phyloP scores from a whole-genome alignment of 2,113 vertebrate genomes.

The Cathartes aura region DNA sequence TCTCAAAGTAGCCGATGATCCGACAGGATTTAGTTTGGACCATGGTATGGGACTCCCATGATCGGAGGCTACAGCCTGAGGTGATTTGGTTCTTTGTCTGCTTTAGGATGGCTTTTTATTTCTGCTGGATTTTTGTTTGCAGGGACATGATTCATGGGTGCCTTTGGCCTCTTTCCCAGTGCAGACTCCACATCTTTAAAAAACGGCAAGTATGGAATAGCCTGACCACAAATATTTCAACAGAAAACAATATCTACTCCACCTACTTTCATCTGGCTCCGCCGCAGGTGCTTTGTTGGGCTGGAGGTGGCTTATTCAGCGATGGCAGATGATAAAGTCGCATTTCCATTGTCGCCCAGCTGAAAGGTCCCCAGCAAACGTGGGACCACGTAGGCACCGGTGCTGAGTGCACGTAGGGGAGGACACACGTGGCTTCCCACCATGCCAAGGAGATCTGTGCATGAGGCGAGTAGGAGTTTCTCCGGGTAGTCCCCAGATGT shows the following conservation, averaged over 20 bases:
- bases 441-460: accelerated
- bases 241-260: neutral
- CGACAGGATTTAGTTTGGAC: neutral
- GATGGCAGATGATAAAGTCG: neutral
- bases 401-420: neutral
- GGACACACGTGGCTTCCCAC: neutral
- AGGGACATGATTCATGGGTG: neutral
- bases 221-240: neutral
- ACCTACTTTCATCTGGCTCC: neutral
- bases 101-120: neutral
- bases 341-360: neutral
- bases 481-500: neutral
- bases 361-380: neutral
- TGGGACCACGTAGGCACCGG: accelerated
- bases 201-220: neutral
- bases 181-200: neutral
- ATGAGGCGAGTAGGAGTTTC: neutral
- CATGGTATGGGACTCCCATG: accelerated
- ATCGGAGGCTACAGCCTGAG: accelerated
- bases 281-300: accelerated
- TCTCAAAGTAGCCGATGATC: neutral
- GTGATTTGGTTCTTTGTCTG: neutral
- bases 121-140: neutral
- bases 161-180: neutral
- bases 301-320: neutral